Base-by-base conservation (phyloP, 2,888 invertebrate species). In the Eumacrocentrus americanus region DNA sequence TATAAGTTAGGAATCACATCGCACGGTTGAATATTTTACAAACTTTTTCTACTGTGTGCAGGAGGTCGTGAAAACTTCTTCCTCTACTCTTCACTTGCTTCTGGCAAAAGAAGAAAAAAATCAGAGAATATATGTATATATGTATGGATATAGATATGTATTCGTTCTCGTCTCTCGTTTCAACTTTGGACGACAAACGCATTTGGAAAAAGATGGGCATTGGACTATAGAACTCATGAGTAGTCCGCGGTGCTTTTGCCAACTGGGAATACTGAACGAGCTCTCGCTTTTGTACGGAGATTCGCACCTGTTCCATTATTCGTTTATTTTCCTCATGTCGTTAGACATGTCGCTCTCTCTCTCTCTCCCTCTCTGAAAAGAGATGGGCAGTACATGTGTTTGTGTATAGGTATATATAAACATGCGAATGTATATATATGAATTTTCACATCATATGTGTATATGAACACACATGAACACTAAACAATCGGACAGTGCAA, bases 261-360 rank as follows among this genome's bases (percentile, higher is more conserved):
- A n/a, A n/a, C n/a, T n/a, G n/a, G n/a, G n/a, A n/a, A n/a, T n/a
- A n/a, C n/a, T n/a, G n/a, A n/a, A n/a, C n/a, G n/a, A n/a, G n/a
- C n/a, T n/a, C n/a, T n/a, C n/a, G n/a, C n/a, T 62, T 61, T 67
- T 61, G 61, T 64, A 56, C 42, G 40, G 56, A 59, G 60, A 65
- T 62, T 65, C 55, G 57, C 65, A 63, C 62, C 59, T 62, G 63
- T 64, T 60, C 58, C 57, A 61, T 64, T 64, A 64, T 63, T 63
- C 59, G 51, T 67, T 46, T 63, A 63, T 65, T 59, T 62, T 62
- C 37, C 50, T 56, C 52, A 51, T 38, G 53, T 67, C 60, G 63
- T 63, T 67, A 62, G 65, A 59, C 55, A 42, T n/a, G n/a, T n/a
- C n/a, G n/a, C n/a, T n/a, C n/a, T n/a, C n/a, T n/a, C n/a, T n/a